These are phyloP conservation scores for Stictocephala bisonia DNA, from an alignment of 2,888 invertebrate species.

Conservation along the genomic window DNA sequence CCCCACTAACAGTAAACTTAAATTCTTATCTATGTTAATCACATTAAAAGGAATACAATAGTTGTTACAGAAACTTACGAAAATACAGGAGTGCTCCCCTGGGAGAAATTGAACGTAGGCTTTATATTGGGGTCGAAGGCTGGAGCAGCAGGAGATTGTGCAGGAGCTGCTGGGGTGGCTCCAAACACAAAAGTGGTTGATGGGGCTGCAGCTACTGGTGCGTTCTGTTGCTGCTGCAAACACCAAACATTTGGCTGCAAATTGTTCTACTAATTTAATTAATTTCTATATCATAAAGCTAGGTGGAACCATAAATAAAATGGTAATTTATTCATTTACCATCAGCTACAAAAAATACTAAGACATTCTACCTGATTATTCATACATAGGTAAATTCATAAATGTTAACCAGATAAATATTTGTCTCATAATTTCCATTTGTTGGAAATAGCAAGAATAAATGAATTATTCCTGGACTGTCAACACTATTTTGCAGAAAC, in stretches of 20 bases:
- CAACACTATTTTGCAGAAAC: no score
- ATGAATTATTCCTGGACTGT: no score
- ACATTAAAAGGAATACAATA: no score
- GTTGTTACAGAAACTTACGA: no score
- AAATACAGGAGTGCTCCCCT: slow-evolving; percentile 56
- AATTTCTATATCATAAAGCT: neutral
- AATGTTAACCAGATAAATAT: neutral
- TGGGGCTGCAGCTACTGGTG: slow-evolving; percentile 18
- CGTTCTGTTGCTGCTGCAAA: slow-evolving; percentile 3
- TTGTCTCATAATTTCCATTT: neutral
- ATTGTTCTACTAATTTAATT: neutral
- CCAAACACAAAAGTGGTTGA: slow-evolving; percentile 46
- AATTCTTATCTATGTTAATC: no score
- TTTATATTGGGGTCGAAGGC: slow-evolving; percentile 58
- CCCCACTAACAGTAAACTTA: no score
- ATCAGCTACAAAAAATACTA: neutral
- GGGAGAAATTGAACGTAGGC: slow-evolving; percentile 59
- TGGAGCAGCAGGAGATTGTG: slow-evolving; percentile 47
- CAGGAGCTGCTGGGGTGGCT: slow-evolving; percentile 44
- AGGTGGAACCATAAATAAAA: neutral
- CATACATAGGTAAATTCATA: no score
- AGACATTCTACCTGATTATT: neutral
- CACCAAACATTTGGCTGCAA: no score
- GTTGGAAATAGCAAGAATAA: no score
- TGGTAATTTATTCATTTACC: neutral